Conservation (phyloP, 2,113 vertebrate genomes). For the Indicator maculatus region DNA sequence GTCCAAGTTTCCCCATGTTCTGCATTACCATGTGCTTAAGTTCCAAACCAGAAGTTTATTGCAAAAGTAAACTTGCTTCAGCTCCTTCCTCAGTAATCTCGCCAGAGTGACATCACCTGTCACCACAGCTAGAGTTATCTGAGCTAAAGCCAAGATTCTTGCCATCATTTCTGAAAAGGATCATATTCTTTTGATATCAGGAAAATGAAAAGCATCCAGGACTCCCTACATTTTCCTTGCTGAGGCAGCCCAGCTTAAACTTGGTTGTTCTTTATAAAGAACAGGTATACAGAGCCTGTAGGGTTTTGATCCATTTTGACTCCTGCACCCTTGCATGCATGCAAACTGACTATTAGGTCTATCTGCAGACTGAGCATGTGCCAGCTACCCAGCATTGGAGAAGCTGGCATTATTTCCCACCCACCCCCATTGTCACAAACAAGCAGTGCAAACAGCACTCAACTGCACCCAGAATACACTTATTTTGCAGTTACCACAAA, state of each 20-base stretch:
- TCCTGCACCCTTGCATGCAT: not conserved
- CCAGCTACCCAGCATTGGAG: not conserved
- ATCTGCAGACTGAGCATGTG: not conserved
- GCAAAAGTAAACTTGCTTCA: not conserved
- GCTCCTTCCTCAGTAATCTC: not conserved
- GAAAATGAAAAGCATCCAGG: not conserved
- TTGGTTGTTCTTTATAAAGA: not conserved
- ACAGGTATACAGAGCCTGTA: not conserved
- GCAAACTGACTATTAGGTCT: not conserved
- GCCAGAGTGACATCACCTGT: not conserved
- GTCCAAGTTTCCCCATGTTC: not conserved
- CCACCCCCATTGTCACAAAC: accelerated
- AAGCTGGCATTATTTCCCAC: not conserved
- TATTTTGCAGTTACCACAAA: not conserved
- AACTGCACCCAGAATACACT: not conserved
- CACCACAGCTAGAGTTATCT: not conserved
- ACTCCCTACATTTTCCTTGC: not conserved
- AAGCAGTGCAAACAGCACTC: not conserved
- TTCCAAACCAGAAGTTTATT: not conserved
- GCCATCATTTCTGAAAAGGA: not conserved
- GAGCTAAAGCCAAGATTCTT: not conserved
- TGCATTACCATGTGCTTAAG: not conserved
- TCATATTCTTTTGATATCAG: not conserved
- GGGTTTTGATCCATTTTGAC: not conserved
- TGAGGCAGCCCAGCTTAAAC: not conserved